Evolutionary conservation across 2,113 vertebrate species (phyloP), one percentile per base, ranked within the genome.

Genomic region (Aldabrachelys gigantea): DNA sequence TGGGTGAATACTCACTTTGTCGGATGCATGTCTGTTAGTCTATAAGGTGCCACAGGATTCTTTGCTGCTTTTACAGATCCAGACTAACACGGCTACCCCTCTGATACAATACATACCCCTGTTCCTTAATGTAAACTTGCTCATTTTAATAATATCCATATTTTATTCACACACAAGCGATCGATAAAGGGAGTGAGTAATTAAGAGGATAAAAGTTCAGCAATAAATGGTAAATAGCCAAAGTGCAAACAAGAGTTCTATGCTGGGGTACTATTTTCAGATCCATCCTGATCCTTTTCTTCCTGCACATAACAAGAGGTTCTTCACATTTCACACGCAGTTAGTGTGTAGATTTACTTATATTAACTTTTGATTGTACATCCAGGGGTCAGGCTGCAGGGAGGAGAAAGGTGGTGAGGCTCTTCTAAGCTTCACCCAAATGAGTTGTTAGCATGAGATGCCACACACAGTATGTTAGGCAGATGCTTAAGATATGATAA

Each of bases 301-400:
- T 22, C 29, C 31, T 24, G 25, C 24, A 21, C 47, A 35, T 10
- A 80, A 27, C 76, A 44, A 8, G 47, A 29, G 76, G 57, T 27
- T 59, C 57, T 59, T 81, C 50, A 1, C 4, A 2, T 1, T 49
- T 24, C 53, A 72, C 0, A 0, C 0, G 0, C 38, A 82, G 41
- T 8, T 56, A 35, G 14, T 0, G 0, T 22, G 5, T 2, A 29
- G 5, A 12, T 24, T 17, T 6, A 6, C 17, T 11, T 7, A 6
- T 38, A 17, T 72, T 52, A 52, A 27, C 57, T 90, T 84, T 78
- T 4, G 24, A 2, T 3, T 11, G 85, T 69, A 21, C 50, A 22
- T 6, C 2, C 1, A 47, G 59, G 76, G 81, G 38, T 1, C 35
- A 35, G 82, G 3, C 3, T 62, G 82, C 41, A 47, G 31, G 62